Conservation (phyloP, 2,113 vertebrate genomes). For the Rhagologus leucostigma region DNA sequence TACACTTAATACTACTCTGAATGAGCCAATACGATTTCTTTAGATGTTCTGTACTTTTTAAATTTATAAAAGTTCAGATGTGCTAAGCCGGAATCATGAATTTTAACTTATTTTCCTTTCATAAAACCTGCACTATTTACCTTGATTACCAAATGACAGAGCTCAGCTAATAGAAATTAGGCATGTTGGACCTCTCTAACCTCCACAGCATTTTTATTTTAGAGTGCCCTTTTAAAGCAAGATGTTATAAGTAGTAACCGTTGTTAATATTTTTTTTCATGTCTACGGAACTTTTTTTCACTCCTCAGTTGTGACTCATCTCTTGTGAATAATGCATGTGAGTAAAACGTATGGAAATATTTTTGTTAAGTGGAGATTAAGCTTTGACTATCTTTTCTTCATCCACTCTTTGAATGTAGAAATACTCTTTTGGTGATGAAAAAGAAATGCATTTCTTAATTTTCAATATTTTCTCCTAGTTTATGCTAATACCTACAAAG, state of each 20-base stretch:
- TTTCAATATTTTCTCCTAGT: neutral
- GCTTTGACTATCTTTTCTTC: neutral
- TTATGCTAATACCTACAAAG: neutral
- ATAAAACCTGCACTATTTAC: neutral
- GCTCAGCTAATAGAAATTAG: neutral
- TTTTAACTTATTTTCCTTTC: neutral
- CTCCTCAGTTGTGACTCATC: neutral
- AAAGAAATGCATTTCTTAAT: neutral
- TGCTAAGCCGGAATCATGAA: neutral
- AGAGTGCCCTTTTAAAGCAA: neutral
- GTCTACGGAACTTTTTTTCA: neutral
- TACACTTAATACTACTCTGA: neutral
- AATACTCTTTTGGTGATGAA: neutral
- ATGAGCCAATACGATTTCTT: accelerated
- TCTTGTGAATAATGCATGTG: neutral
- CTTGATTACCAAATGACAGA: neutral
- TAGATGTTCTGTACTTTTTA: neutral
- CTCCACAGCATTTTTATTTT: neutral
- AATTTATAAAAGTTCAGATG: neutral
- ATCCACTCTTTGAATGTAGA: neutral
- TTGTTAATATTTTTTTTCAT: neutral
- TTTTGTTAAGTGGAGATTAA: neutral
- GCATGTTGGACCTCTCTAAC: neutral
- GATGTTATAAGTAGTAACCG: accelerated
- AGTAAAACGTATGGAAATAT: neutral